phyloP scores from a whole-genome alignment of 2,113 vertebrate genomes.

The Coryphaenoides rupestris region DNA sequence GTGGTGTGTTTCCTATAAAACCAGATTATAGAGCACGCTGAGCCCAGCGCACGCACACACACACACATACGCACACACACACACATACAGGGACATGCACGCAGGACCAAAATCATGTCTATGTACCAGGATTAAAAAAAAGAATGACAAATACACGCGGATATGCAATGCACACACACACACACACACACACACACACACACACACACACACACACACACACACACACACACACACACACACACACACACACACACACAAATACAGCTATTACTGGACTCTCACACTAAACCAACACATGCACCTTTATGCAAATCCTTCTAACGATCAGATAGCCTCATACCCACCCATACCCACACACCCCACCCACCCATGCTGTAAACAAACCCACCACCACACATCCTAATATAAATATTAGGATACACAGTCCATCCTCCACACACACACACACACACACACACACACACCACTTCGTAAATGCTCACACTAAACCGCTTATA shows the following conservation, averaged over 20 bases:
- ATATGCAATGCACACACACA: constrained; percentile 30
- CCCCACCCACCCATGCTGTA: neutral
- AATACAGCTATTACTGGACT: too few relatives aligned
- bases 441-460: too few relatives aligned
- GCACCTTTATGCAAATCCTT: too few relatives aligned
- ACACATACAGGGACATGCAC: constrained; percentile 14
- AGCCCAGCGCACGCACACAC: constrained; percentile 29
- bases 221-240: constrained; percentile 41
- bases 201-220: constrained; percentile 16
- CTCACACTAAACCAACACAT: neutral
- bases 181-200: constrained; percentile 12
- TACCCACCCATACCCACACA: neutral
- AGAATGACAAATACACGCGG: constrained; percentile 42
- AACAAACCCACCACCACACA: neutral
- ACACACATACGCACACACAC: constrained; percentile 42
- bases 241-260: neutral
- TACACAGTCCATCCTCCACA: too few relatives aligned
- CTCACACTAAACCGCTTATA: constrained; percentile 38
- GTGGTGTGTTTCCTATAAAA: constrained; percentile 52
- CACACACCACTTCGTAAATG: too few relatives aligned
- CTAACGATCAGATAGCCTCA: too few relatives aligned
- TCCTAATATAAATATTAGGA: too few relatives aligned
- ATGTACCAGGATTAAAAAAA: constrained; percentile 27
- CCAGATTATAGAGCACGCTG: constrained; percentile 51
- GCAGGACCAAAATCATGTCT: constrained; percentile 30